Evolutionary conservation across 2,797 vertebrate species (phyloP), one percentile per base, ranked within the genome.

Genomic region (Gambelia wislizenii): DNA sequence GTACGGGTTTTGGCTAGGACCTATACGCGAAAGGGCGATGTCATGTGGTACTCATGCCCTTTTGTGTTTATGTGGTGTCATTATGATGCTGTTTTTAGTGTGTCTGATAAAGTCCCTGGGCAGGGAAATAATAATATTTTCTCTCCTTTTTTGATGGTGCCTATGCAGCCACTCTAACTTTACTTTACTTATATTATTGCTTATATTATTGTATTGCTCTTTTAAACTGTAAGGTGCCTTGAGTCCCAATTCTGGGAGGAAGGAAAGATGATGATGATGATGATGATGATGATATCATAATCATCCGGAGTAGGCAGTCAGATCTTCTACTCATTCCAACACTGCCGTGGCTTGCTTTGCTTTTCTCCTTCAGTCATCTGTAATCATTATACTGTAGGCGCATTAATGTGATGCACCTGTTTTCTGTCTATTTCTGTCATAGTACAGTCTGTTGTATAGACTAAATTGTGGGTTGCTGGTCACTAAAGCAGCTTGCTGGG

Each of bases 381-480:
- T 84, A 89, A 74, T 61, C 42, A 18, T 85, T 70, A 79, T 27
- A 49, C 42, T 67, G 77, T n/a, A 72, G 69, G 54, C 25, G 47
- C 80, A 61, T 83, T 83, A 70, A 69, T 70, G 67, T 74, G 76
- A 39, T 39, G 64, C 88, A 80, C 83, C 76, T 89, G 88, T 79
- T 78, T 52, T 30, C 76, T 77, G 52, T 84, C 64, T 85, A 78
- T 89, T 84, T 84, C 49, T 85, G 88, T 74, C 42, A 44, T 67
- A 85, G 77, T 39, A n/a, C 56, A 14, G 56, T 12, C 76, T 69
- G 36, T 78, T 79, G 76, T 39, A 39, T 69, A 67, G 61, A 9
- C 61, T 80, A 44, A 84, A 61, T n/a, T 47, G 64, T 56, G 67
- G 67, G 44, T 72, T 75, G 47, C 77, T 54, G 61, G 42, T 64